Evolutionary conservation across 1,140 invertebrate species (phyloP).

Genomic region (Lepidotrigona ventralis): DNA sequence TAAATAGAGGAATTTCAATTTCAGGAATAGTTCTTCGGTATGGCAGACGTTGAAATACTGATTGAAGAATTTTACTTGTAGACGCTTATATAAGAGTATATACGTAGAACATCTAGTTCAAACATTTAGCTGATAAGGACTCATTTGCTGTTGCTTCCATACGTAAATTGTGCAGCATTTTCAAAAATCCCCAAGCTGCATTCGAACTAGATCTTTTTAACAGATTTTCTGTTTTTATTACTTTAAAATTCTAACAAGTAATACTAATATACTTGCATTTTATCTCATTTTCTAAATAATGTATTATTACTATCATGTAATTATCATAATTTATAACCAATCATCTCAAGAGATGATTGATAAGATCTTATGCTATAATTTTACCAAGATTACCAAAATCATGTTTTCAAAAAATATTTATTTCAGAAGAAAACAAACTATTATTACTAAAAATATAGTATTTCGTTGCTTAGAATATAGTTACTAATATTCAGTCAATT

Average conservation of each 20-base stretch:
- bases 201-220: neutral
- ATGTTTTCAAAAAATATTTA: neutral
- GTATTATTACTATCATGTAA: neutral
- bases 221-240: neutral
- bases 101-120: neutral
- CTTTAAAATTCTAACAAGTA: neutral
- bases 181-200: neutral
- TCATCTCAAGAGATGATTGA: too few species aligned
- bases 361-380: too few species aligned
- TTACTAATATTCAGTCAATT: too few species aligned
- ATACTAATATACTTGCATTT: neutral
- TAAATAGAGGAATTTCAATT: neutral
- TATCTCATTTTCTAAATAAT: neutral
- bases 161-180: neutral
- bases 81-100: neutral
- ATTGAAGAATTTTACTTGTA: neutral
- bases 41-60: neutral
- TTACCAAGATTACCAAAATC: neutral
- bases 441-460: neutral
- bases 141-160: neutral
- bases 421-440: neutral
- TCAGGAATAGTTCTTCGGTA: neutral
- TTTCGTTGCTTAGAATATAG: neutral
- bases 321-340: neutral
- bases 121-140: neutral